Conservation (phyloP, 2,888 invertebrate genomes). For the Zelleria hepariella region DNA sequence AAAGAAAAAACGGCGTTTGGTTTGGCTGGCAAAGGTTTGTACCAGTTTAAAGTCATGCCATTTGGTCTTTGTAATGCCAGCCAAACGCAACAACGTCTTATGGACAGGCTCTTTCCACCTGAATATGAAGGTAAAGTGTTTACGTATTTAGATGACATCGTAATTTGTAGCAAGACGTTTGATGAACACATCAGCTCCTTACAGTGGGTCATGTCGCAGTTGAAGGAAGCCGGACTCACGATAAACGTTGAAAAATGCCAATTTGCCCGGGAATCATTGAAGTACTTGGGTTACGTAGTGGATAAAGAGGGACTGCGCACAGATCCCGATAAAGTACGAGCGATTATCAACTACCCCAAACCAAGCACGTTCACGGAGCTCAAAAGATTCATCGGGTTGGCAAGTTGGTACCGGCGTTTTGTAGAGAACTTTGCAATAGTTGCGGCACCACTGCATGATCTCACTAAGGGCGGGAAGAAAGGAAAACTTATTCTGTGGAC, state of each 20-base stretch:
- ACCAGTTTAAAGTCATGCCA: constrained; percentile 17
- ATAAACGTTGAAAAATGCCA: constrained; percentile 15
- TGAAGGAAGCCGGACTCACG: constrained; percentile 11
- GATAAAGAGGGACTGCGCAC: constrained; percentile 4
- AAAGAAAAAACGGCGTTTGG: constrained; percentile 3
- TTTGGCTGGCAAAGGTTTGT: constrained; percentile 8
- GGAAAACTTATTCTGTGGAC: constrained; percentile 1
- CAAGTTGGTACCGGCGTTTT: constrained; percentile 12
- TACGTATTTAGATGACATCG: constrained; percentile 22
- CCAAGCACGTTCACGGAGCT: constrained; percentile 8
- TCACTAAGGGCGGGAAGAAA: no score
- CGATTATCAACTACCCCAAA: constrained; percentile 3
- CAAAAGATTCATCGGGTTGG: neutral
- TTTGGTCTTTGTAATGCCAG: constrained; percentile 25
- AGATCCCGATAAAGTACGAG: constrained; percentile 2
- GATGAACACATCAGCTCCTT: constrained; percentile 1
- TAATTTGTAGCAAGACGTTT: constrained; percentile 12
- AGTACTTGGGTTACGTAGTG: constrained; percentile 12
- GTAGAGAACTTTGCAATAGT: constrained; percentile 10
- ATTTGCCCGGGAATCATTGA: constrained; percentile 8
- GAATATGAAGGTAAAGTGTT: constrained; percentile 18
- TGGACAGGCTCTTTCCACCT: constrained; percentile 22
- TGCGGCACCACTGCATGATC: constrained; percentile 17
- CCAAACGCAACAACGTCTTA: constrained; percentile 23
- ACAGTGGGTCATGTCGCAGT: constrained; percentile 7